Evolutionary conservation across 1,140 invertebrate species (phyloP).

Genomic region (Drosophila pseudoobscura): DNA sequence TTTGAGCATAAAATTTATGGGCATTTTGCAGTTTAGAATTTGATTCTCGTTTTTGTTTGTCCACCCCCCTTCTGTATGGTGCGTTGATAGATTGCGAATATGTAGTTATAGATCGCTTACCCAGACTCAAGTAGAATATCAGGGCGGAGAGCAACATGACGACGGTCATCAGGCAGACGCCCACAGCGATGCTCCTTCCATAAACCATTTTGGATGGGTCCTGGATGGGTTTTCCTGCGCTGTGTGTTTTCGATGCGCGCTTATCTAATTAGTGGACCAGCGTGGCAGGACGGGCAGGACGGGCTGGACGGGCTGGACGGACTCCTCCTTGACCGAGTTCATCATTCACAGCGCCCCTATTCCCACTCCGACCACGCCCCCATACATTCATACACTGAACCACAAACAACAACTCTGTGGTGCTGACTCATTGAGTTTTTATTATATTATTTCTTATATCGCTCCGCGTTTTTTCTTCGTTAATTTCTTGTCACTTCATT

Average conservation of each 20-base stretch:
- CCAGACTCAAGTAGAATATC: constrained; percentile 75
- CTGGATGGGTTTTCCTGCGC: constrained; percentile 16
- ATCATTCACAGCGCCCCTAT: constrained; percentile 44
- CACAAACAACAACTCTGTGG: constrained; percentile 15
- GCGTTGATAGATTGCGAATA: constrained; percentile 18
- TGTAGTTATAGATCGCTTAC: constrained; percentile 44
- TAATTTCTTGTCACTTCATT: constrained; percentile 68
- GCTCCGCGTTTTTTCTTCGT: constrained; percentile 21
- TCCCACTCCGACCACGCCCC: constrained; percentile 45
- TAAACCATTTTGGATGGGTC: constrained; percentile 68
- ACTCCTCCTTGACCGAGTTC: constrained; percentile 56
- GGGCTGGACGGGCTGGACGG: constrained; percentile 16
- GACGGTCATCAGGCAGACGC: constrained; percentile 63
- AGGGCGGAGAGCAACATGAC: constrained; percentile 61
- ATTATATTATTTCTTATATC: constrained; percentile 53
- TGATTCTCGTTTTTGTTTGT: constrained; percentile 33
- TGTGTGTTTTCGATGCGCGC: constrained; percentile 34
- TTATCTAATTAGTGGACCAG: constrained; percentile 68
- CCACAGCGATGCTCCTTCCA: constrained; percentile 74
- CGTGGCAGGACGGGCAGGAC: constrained; percentile 31
- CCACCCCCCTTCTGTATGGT: too few species aligned
- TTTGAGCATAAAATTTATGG: constrained; percentile 62
- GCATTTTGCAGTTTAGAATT: constrained; percentile 42
- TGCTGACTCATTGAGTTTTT: constrained; percentile 45
- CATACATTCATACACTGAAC: constrained; percentile 7